These are phyloP conservation scores for Octodonta nipae DNA, from an alignment of 2,888 invertebrate species.

Conservation along the genomic window DNA sequence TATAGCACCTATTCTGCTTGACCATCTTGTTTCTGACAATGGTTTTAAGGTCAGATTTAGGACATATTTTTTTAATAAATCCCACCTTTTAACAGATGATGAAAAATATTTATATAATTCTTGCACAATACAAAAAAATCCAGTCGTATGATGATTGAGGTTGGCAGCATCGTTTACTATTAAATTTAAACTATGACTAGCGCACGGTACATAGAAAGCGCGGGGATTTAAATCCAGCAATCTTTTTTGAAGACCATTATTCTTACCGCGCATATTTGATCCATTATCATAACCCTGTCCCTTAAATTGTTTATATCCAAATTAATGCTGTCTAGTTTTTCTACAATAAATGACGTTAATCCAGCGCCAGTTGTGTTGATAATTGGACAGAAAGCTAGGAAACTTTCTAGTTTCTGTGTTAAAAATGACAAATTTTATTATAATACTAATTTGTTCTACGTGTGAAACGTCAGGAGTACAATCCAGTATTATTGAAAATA, in stretches of 20 bases:
- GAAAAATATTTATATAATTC: no score
- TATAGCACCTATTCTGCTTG: no score
- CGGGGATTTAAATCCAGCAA: no score
- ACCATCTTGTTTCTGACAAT: no score
- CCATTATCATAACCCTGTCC: conserved; percentile 3
- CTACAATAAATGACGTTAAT: conserved; percentile 12
- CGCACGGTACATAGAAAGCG: no score
- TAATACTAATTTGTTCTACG: conserved; percentile 18
- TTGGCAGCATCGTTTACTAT: no score
- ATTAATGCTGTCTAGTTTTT: conserved; percentile 3
- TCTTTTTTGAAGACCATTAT: conserved; percentile 5
- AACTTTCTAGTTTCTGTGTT: conserved; percentile 10
- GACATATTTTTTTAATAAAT: no score
- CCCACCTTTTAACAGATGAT: no score
- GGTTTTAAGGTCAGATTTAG: no score
- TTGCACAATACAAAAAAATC: no score
- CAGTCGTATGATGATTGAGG: no score
- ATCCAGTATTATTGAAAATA: conserved; percentile 20
- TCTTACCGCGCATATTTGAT: conserved; percentile 3
- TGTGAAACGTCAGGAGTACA: conserved; percentile 18
- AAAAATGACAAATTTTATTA: conserved; percentile 16
- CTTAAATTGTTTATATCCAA: conserved; percentile 1
- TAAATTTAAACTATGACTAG: no score
- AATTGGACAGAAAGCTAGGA: conserved; percentile 9
- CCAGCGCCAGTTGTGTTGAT: conserved; percentile 13